Percentiles rank a stretch among this genome's conserved stretches.
phyloP scores from a whole-genome alignment of 2,113 vertebrate genomes.

The Oreocharis arfaki region DNA sequence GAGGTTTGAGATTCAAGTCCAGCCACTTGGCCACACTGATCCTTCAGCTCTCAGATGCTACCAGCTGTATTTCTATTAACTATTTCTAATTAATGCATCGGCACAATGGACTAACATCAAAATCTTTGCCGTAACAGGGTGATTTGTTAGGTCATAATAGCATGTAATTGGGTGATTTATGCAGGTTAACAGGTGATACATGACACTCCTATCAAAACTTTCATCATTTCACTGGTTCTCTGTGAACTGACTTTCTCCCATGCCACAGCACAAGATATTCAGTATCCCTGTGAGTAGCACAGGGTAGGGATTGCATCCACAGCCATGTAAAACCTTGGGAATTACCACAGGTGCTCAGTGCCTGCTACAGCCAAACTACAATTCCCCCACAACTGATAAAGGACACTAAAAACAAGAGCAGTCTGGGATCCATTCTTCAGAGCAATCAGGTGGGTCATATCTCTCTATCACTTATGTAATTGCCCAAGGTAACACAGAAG shows the following conservation, averaged over 20 bases:
- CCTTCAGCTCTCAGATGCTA: not conserved
- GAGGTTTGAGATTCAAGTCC: not conserved
- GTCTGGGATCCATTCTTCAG: not conserved
- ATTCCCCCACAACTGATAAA: not conserved
- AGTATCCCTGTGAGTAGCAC: not conserved
- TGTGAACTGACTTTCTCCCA: not conserved
- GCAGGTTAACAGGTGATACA: not conserved
- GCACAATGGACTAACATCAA: not conserved
- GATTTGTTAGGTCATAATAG: not conserved
- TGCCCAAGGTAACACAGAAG: not conserved
- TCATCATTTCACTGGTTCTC: not conserved
- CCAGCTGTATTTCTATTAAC: not conserved
- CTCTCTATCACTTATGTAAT: not conserved
- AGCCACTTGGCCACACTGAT: not conserved
- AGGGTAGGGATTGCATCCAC: not conserved
- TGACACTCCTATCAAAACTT: not conserved
- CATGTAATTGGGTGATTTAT: not conserved
- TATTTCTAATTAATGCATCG: not conserved
- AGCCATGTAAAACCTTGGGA: not conserved
- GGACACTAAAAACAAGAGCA: not conserved
- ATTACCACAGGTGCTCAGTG: not conserved
- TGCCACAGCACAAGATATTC: accelerated
- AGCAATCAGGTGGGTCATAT: not conserved
- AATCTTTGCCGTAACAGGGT: not conserved
- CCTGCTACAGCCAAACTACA: not conserved